phyloP scores from a whole-genome alignment of 2,888 invertebrate species.

The Agrilus mali region DNA sequence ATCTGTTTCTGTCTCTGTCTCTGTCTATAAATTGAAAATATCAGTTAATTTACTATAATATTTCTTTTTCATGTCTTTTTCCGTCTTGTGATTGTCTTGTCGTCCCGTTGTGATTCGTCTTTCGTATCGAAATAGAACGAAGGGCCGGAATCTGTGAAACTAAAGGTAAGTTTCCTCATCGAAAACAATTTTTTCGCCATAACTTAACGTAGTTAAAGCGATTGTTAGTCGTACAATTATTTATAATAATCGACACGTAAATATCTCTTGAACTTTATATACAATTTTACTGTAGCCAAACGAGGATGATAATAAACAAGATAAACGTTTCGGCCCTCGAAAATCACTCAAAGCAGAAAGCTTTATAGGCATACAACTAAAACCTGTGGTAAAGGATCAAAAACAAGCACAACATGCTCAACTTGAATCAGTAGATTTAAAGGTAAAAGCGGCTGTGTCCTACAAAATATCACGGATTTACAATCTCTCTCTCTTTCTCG shows the following conservation, averaged over 20 bases:
- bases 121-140: slow-evolving; percentile 16
- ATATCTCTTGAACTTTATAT: background rate
- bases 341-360: slow-evolving; percentile 39
- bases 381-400: slow-evolving; percentile 39
- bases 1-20: background rate
- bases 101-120: slow-evolving; percentile 8
- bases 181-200: background rate
- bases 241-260: background rate
- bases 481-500: slow-evolving; percentile 4
- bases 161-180: slow-evolving; percentile 15
- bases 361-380: slow-evolving; percentile 47
- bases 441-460: slow-evolving; percentile 23
- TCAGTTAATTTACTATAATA: slow-evolving; percentile 1
- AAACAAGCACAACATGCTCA: slow-evolving; percentile 29
- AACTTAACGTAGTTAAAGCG: too few species aligned
- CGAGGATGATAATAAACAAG: slow-evolving; percentile 26
- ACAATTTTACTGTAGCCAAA: background rate
- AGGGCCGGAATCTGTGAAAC: slow-evolving; percentile 15
- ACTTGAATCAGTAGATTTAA: slow-evolving; percentile 26
- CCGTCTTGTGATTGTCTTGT: slow-evolving; percentile 10
- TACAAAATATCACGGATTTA: background rate
- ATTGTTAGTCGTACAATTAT: background rate
- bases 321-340: slow-evolving; percentile 34
- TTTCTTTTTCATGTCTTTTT: slow-evolving; percentile 11
- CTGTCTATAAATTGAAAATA: background rate